phyloP scores from a whole-genome alignment of 2,888 invertebrate genomes.

The Callimorpha dominula region DNA sequence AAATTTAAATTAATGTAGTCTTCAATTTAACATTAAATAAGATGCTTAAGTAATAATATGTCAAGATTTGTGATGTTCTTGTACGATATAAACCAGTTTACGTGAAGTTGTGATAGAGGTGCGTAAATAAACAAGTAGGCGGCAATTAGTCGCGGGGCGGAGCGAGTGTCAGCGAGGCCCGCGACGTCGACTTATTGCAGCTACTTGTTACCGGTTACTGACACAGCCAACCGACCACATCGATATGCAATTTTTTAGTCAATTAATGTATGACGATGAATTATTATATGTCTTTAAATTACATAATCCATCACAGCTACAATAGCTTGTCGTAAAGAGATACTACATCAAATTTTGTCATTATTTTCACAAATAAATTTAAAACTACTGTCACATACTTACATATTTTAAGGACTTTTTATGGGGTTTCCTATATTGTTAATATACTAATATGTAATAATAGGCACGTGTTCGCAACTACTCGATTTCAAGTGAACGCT shows the following conservation, averaged over 20 bases:
- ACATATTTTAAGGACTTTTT: no score
- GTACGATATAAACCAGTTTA: conserved; percentile 38
- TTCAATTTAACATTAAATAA: conserved; percentile 12
- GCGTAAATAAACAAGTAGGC: conserved; percentile 78
- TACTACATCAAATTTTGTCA: no score
- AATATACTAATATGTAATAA: no score
- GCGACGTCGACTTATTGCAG: conserved; percentile 61
- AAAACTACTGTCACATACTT: no score
- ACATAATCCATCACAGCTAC: not conserved
- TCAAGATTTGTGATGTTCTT: conserved; percentile 24
- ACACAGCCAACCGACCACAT: conserved; percentile 38
- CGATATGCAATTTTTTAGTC: conserved; percentile 45
- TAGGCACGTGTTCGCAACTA: no score
- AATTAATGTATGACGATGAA: conserved; percentile 8
- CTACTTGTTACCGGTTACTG: conserved; percentile 54
- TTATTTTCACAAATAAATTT: no score
- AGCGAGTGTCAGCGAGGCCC: conserved; percentile 60
- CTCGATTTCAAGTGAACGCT: no score
- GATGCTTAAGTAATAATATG: conserved; percentile 29
- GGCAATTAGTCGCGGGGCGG: conserved; percentile 77
- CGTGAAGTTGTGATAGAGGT: conserved; percentile 56
- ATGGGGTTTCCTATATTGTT: no score
- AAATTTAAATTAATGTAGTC: not conserved
- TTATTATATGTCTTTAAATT: not conserved
- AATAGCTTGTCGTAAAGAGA: not conserved